phyloP scores from a whole-genome alignment of 2,797 vertebrate species.

The Coregonus sp. region DNA sequence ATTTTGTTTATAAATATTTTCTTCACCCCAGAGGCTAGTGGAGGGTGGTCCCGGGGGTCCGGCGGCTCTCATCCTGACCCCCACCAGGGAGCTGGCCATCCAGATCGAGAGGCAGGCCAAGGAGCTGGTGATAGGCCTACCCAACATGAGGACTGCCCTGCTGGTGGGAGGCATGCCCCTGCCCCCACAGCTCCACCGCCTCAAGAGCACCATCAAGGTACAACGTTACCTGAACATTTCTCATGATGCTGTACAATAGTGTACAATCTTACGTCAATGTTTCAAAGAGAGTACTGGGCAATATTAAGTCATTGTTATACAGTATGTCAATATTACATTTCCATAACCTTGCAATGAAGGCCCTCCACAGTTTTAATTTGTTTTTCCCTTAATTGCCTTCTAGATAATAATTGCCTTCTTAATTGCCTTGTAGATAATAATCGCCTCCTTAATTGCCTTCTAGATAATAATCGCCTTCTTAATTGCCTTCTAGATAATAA shows the following conservation, averaged over 20 bases:
- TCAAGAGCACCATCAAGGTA: slow-evolving; percentile 91
- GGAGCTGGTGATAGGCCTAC: slow-evolving; percentile 86
- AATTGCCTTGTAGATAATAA: slow-evolving; percentile 79
- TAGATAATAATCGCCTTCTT: slow-evolving; percentile 85
- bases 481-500: slow-evolving; percentile 81
- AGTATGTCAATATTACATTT: not conserved
- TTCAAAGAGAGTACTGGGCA: not conserved
- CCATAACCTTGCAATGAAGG: not conserved
- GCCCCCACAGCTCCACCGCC: slow-evolving; percentile 90
- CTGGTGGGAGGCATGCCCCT: slow-evolving; percentile 93
- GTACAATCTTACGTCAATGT: not conserved
- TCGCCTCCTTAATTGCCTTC: slow-evolving; percentile 67
- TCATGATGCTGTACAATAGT: not conserved
- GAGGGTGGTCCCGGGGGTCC: slow-evolving; percentile 56
- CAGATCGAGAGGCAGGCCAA: slow-evolving; percentile 94
- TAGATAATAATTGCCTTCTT: not conserved
- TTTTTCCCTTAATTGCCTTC: not conserved
- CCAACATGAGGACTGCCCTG: slow-evolving; percentile 91
- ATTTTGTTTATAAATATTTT: not conserved
- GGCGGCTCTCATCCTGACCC: slow-evolving; percentile 85
- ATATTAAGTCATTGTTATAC: not conserved
- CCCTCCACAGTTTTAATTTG: not conserved
- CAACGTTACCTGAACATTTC: not conserved
- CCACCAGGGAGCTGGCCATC: slow-evolving; percentile 92
- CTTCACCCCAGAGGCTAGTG: slow-evolving; percentile 50